Conservation (phyloP, 2,888 invertebrate species). For the Hydraecia micacea region DNA sequence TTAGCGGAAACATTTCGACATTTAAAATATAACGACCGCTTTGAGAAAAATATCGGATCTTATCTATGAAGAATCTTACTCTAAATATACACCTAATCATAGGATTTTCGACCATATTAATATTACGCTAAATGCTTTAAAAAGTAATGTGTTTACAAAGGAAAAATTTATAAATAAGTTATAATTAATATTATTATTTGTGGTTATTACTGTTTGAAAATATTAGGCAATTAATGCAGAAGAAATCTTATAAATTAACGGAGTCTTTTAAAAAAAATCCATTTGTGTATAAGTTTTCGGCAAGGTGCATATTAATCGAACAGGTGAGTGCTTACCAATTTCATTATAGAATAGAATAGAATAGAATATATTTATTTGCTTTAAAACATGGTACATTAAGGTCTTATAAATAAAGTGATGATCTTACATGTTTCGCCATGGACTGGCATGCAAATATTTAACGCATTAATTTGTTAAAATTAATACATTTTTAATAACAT, state of each 20-base stretch:
- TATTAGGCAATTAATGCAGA: conserved; percentile 11
- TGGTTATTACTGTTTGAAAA: conserved; percentile 27
- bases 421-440: too few relatives aligned
- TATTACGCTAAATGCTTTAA: conserved; percentile 4
- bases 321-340: conserved; percentile 28
- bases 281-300: conserved; percentile 18
- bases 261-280: conserved; percentile 26
- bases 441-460: too few relatives aligned
- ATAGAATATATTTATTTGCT: too few relatives aligned
- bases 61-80: conserved; percentile 54
- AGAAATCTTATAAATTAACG: conserved; percentile 55
- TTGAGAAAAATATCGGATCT: conserved; percentile 61
- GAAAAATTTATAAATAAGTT: conserved; percentile 31
- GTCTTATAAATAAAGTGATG: too few relatives aligned
- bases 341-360: too few relatives aligned
- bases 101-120: conserved; percentile 34
- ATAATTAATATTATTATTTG: conserved; percentile 32
- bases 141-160: background rate
- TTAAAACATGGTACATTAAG: too few relatives aligned
- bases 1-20: conserved; percentile 61
- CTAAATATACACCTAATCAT: conserved; percentile 16
- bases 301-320: conserved; percentile 9
- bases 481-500: too few relatives aligned
- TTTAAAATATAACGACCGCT: conserved; percentile 49
- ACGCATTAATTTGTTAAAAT: too few relatives aligned